phyloP scores from a whole-genome alignment of 2,888 invertebrate genomes.

The Drosophila neonasuta region DNA sequence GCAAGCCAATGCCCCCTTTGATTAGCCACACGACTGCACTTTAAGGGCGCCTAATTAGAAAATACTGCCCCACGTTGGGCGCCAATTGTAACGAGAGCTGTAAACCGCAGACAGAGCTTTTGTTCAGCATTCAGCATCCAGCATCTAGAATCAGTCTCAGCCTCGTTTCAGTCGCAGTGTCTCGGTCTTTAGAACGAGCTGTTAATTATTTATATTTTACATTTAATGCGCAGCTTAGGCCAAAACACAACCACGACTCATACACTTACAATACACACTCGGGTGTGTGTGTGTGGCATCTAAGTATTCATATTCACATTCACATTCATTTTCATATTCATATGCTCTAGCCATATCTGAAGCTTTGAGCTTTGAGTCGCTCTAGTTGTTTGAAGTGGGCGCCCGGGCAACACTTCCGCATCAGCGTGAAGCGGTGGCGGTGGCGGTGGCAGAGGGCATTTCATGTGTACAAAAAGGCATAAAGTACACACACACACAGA shows the following conservation, averaged over 20 bases:
- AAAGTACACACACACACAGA: conserved; percentile 46
- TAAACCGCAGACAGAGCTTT: conserved; percentile 45
- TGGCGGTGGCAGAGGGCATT: conserved; percentile 10
- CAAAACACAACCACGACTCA: conserved; percentile 25
- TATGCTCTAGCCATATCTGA: conserved; percentile 46
- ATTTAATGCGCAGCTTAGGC: conserved; percentile 74
- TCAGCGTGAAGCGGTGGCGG: conserved; percentile 16
- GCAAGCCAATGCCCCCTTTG: conserved; percentile 32
- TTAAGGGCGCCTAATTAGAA: conserved; percentile 62
- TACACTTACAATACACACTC: neutral
- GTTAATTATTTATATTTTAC: conserved; percentile 77
- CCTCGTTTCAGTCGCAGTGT: conserved; percentile 7
- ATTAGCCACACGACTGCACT: conserved; percentile 63
- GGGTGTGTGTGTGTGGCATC: conserved; percentile 4
- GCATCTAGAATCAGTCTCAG: neutral
- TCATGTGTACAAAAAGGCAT: conserved; percentile 54
- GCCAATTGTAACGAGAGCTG: conserved; percentile 40
- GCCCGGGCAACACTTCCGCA: conserved; percentile 75
- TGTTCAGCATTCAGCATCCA: conserved; percentile 12
- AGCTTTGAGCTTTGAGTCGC: conserved; percentile 65
- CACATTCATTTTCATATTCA: conserved; percentile 54
- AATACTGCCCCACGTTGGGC: conserved; percentile 38
- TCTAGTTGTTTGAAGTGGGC: conserved; percentile 70
- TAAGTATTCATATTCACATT: conserved; percentile 53
- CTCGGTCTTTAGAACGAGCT: conserved; percentile 46